A percentile compares a stretch with the other conserved stretches of the same genome.
phyloP scores from a whole-genome alignment of 2,113 vertebrate species.

The Microtus richardsoni region DNA sequence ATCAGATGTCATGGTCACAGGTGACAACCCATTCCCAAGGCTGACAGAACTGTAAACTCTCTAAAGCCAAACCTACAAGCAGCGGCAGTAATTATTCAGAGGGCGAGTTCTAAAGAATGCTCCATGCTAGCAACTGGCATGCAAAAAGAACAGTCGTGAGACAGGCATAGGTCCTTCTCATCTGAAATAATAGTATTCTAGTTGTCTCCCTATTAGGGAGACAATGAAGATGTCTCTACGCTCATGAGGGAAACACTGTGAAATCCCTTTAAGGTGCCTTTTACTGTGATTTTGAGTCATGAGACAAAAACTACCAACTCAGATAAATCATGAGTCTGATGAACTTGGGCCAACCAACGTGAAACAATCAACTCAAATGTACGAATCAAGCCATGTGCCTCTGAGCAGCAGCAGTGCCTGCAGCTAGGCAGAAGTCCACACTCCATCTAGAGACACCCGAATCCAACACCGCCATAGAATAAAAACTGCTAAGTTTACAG shows the following conservation, averaged over 20 bases:
- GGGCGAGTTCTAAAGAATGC: constrained; percentile 22
- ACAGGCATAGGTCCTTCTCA: neutral
- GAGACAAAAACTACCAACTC: constrained; percentile 17
- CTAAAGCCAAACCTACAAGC: constrained; percentile 22
- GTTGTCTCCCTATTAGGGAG: neutral
- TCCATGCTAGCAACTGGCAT: neutral
- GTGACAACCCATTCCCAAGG: constrained; percentile 38
- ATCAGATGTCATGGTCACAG: constrained; percentile 56
- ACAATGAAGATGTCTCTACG: constrained; percentile 38
- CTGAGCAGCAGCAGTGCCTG: neutral
- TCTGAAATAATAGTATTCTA: neutral
- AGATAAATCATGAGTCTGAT: neutral
- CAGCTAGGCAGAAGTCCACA: neutral
- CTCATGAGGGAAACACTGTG: neutral
- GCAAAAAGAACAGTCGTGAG: neutral
- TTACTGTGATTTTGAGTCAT: constrained; percentile 18
- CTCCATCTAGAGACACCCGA: neutral
- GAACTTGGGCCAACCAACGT: neutral
- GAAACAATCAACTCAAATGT: neutral
- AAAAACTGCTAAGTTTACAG: neutral
- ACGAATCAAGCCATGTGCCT: neutral
- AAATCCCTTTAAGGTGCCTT: constrained; percentile 9
- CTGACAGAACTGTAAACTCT: constrained; percentile 51
- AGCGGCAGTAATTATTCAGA: neutral
- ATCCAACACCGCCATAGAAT: neutral